These are phyloP conservation scores for Ariolimax columbianus DNA, from an alignment of 2,888 invertebrate species.

Conservation along the genomic window DNA sequence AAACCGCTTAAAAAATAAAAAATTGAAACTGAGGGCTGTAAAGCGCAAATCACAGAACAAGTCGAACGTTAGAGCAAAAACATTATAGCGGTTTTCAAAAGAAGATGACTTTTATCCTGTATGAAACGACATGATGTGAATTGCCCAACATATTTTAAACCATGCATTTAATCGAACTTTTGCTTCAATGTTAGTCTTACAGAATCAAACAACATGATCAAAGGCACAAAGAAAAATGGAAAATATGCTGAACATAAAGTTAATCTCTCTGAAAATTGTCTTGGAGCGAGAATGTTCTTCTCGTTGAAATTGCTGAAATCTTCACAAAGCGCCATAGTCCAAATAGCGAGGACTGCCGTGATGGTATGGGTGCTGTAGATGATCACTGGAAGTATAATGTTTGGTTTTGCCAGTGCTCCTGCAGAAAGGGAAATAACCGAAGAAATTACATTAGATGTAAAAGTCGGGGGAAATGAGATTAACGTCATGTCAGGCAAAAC, in stretches of 20 bases:
- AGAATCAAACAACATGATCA: conserved; percentile 45
- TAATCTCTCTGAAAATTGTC: conserved; percentile 27
- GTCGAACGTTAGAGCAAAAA: too few relatives aligned
- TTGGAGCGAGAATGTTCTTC: conserved; percentile 42
- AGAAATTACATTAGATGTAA: too few relatives aligned
- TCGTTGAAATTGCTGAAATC: conserved; percentile 45
- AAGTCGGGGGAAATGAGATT: too few relatives aligned
- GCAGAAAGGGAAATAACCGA: conserved; percentile 25
- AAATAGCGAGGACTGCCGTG: conserved; percentile 63
- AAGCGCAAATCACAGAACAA: too few relatives aligned
- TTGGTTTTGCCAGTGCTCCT: conserved; percentile 66
- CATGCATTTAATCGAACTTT: background rate
- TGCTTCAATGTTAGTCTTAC: conserved; percentile 9
- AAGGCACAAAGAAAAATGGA: conserved; percentile 36
- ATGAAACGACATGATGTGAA: too few relatives aligned
- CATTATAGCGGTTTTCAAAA: too few relatives aligned
- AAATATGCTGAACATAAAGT: conserved; percentile 48
- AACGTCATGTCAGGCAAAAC: too few relatives aligned
- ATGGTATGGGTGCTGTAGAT: conserved; percentile 72
- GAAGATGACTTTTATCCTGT: too few relatives aligned
- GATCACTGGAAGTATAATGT: conserved; percentile 72
- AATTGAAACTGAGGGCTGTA: too few relatives aligned
- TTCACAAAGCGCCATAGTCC: conserved; percentile 38
- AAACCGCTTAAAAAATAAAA: too few relatives aligned
- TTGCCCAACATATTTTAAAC: background rate